Conservation (phyloP, 2,113 vertebrate species). For the Petromus typicus region DNA sequence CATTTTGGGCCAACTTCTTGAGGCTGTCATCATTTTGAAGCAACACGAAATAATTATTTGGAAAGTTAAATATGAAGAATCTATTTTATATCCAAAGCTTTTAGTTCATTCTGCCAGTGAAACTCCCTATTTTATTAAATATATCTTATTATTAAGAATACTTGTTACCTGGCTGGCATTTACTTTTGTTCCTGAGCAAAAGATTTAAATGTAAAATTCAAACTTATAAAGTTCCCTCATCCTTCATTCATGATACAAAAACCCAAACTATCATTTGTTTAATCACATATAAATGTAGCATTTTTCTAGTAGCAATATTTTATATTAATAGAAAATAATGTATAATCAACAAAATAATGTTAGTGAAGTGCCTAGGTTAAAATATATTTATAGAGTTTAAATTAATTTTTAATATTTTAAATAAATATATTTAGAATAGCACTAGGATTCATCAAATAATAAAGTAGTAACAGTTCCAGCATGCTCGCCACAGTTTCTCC, state of each 20-base stretch:
- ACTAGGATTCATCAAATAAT: neutral
- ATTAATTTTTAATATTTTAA: neutral
- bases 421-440: neutral
- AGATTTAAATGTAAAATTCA: conserved; percentile 59
- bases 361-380: neutral
- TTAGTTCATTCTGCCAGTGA: neutral
- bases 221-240: conserved; percentile 1
- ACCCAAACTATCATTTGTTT: conserved; percentile 12
- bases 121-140: conserved; percentile 26
- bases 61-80: conserved; percentile 28
- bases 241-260: conserved; percentile 3
- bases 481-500: too few relatives aligned
- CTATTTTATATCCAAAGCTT: conserved; percentile 18
- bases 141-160: conserved; percentile 52
- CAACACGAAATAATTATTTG: neutral
- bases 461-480: neutral
- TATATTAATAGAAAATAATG: conserved; percentile 24
- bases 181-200: neutral
- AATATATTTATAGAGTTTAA: neutral
- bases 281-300: neutral
- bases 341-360: neutral
- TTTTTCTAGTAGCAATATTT: conserved; percentile 19
- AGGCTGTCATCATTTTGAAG: too few relatives aligned
- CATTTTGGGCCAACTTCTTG: too few relatives aligned
- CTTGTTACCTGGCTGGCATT: conserved; percentile 24